A percentile compares a stretch with the other conserved stretches of the same genome.
Conservation (phyloP, 2,888 invertebrate species). For the Dolichopus griseipennis region DNA sequence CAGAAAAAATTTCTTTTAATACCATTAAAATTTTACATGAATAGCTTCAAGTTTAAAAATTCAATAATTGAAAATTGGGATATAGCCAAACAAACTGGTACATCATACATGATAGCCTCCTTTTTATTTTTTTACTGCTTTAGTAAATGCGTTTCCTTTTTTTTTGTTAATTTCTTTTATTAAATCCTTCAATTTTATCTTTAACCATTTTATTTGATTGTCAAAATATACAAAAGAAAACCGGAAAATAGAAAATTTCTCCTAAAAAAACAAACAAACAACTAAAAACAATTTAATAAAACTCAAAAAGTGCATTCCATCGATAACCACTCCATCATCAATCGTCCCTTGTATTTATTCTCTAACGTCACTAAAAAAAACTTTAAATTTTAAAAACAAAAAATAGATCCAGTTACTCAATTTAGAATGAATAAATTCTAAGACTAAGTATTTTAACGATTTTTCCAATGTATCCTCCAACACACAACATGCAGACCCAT, state of each 20-base stretch:
- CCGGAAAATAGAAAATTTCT: not conserved
- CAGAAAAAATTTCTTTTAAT: too few relatives aligned
- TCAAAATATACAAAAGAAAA: not conserved
- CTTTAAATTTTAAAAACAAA: not conserved
- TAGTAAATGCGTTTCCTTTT: too few relatives aligned
- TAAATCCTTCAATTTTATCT: not conserved
- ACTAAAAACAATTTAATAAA: not conserved
- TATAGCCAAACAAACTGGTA: conserved; percentile 25
- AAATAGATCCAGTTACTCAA: too few relatives aligned
- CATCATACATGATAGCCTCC: not conserved
- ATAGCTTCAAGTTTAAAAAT: conserved; percentile 23
- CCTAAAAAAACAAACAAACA: not conserved
- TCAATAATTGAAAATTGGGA: conserved; percentile 36
- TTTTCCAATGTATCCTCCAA: too few relatives aligned
- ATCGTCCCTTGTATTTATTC: too few relatives aligned
- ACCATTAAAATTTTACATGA: too few relatives aligned
- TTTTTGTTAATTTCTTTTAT: too few relatives aligned
- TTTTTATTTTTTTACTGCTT: not conserved
- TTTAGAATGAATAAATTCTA: too few relatives aligned
- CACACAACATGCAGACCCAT: too few relatives aligned
- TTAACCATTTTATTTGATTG: not conserved
- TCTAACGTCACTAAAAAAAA: not conserved
- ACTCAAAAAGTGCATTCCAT: not conserved
- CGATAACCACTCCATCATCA: too few relatives aligned
- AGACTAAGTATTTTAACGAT: too few relatives aligned